phyloP scores from a whole-genome alignment of 2,797 vertebrate species.

The Chelon labrosus region DNA sequence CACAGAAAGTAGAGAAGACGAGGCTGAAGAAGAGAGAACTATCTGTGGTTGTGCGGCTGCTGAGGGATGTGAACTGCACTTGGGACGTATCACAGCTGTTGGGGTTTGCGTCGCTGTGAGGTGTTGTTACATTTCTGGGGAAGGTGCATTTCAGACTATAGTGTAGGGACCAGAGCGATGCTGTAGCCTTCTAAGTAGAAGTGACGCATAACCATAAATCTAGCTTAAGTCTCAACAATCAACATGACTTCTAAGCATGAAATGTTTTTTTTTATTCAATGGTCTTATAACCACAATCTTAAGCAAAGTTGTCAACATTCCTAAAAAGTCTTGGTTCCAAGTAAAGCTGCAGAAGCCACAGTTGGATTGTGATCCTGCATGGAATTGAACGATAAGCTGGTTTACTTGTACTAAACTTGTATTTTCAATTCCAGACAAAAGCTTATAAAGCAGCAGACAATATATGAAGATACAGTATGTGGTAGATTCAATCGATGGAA shows the following conservation, averaged over 20 bases:
- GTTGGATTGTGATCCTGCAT: not conserved
- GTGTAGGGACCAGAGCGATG: too few species aligned
- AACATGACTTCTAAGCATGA: not conserved
- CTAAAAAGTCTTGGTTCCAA: too few species aligned
- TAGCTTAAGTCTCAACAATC: not conserved
- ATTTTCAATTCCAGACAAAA: slow-evolving; percentile 1
- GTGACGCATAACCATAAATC: too few species aligned
- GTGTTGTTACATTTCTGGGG: too few species aligned
- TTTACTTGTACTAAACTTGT: not conserved
- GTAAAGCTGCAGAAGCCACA: not conserved
- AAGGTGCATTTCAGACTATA: too few species aligned
- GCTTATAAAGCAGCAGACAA: slow-evolving; percentile 3
- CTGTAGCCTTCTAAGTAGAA: too few species aligned
- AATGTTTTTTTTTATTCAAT: not conserved
- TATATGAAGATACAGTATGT: slow-evolving; percentile 2
- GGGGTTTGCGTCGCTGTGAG: too few species aligned
- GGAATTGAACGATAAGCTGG: not conserved
- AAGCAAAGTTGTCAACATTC: not conserved
- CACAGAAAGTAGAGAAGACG: too few species aligned
- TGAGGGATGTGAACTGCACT: too few species aligned
- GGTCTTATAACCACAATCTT: not conserved
- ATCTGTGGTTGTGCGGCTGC: too few species aligned
- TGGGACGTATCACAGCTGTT: too few species aligned
- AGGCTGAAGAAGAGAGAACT: too few species aligned
- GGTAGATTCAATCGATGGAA: slow-evolving; percentile 9